A percentile compares a stretch with the other conserved stretches of the same genome.
phyloP scores from a whole-genome alignment of 2,797 vertebrate species.

The Microctenopoma stevenorrisi region DNA sequence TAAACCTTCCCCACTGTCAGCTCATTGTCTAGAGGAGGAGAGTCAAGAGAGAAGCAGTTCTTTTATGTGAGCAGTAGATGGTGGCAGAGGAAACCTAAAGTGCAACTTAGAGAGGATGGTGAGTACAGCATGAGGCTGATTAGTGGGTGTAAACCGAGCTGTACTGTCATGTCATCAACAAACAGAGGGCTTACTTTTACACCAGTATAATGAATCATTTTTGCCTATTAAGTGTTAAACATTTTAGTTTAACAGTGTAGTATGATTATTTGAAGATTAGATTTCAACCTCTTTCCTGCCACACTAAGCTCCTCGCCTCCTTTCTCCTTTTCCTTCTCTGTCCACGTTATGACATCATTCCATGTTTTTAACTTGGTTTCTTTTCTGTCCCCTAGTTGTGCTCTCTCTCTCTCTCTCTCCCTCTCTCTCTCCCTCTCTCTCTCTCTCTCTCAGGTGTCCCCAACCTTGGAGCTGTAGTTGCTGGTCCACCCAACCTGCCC shows the following conservation, averaged over 20 bases:
- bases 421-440: too few relatives aligned
- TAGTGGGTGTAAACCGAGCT: background rate
- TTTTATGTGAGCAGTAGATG: slow-evolving; percentile 52
- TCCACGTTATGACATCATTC: too few relatives aligned
- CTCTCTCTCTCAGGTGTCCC: too few relatives aligned
- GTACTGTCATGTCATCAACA: background rate
- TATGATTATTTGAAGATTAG: background rate
- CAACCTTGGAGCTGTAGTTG: too few relatives aligned
- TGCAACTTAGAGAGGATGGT: background rate
- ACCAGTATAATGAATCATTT: background rate
- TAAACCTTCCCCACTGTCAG: slow-evolving; percentile 98
- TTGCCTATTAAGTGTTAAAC: background rate
- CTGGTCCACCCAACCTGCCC: too few relatives aligned
- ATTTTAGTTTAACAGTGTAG: background rate
- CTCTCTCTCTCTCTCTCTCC: too few relatives aligned
- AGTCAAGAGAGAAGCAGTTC: background rate
- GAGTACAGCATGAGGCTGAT: background rate
- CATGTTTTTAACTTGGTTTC: too few relatives aligned
- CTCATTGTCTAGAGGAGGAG: slow-evolving; percentile 87
- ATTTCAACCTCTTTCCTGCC: too few relatives aligned
- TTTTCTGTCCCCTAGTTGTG: too few relatives aligned
- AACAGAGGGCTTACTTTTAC: background rate
- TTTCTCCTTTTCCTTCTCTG: too few relatives aligned
- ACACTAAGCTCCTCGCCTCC: too few relatives aligned
- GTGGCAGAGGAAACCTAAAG: slow-evolving; percentile 34